Percentiles rank a stretch among this genome's conserved stretches.
Evolutionary conservation across 2,113 vertebrate species (phyloP).

Genomic region (Talpa occidentalis): DNA sequence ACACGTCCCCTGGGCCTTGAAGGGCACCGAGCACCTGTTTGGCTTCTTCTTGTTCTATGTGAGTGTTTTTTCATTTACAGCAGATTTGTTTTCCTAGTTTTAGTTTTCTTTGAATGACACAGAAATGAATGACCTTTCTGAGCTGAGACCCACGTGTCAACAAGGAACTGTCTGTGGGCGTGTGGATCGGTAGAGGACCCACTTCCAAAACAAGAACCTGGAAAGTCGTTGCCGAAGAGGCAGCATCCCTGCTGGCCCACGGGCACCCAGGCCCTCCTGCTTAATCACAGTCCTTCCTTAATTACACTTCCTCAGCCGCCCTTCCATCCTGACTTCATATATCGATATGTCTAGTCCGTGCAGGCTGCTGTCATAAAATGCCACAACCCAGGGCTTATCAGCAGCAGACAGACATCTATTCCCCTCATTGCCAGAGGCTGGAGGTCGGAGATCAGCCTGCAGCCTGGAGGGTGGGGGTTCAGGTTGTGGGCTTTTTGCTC

Average conservation of each 20-base stretch:
- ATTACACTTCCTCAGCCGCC: neutral
- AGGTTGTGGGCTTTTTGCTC: neutral
- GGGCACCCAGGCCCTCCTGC: fast-evolving
- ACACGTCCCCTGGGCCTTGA: neutral
- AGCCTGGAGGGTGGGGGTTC: too few species aligned
- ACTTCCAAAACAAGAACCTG: neutral
- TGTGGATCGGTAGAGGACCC: neutral
- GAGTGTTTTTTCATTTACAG: neutral
- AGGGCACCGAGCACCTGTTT: neutral
- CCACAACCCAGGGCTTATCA: fast-evolving
- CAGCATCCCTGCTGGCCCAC: fast-evolving
- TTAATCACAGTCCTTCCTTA: neutral
- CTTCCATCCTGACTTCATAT: neutral
- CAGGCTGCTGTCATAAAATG: neutral
- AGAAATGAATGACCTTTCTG: neutral
- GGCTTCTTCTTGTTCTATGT: neutral
- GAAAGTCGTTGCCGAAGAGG: fast-evolving
- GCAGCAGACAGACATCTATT: neutral
- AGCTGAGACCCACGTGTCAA: neutral
- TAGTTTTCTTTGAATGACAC: neutral
- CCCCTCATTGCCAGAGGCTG: neutral
- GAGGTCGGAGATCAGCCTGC: neutral
- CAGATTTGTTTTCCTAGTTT: neutral
- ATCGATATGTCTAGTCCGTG: neutral
- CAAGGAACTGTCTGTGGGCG: neutral